Conservation (phyloP, 2,113 vertebrate genomes). For the Pedionomus torquatus region DNA sequence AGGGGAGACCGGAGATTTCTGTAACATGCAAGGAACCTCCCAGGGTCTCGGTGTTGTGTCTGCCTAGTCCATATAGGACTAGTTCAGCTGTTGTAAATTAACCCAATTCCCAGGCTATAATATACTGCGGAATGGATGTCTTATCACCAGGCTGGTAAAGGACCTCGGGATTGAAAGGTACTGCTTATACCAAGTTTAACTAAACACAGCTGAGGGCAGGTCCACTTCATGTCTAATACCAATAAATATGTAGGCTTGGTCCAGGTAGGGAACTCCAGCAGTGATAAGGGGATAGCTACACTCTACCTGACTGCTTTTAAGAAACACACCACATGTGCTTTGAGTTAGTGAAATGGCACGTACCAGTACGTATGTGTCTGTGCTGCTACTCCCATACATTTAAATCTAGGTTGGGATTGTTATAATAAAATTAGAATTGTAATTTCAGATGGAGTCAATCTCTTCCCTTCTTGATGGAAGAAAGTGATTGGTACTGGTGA, state of each 20-base stretch:
- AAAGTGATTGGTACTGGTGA: not conserved
- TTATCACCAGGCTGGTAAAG: slow-evolving; percentile 30
- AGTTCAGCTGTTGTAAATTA: slow-evolving; percentile 60
- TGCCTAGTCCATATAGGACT: slow-evolving; percentile 5
- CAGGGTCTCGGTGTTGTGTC: slow-evolving; percentile 48
- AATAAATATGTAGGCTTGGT: slow-evolving; percentile 29
- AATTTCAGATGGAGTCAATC: not conserved
- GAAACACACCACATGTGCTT: not conserved
- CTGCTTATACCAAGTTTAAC: not conserved
- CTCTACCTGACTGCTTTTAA: slow-evolving; percentile 34
- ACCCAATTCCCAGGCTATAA: slow-evolving; percentile 1
- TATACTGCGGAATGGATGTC: not conserved
- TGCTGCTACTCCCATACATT: not conserved
- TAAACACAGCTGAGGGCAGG: slow-evolving; percentile 34
- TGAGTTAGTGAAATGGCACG: not conserved
- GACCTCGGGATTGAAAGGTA: not conserved
- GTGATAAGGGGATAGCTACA: slow-evolving; percentile 5
- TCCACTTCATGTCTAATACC: not conserved
- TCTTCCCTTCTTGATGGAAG: not conserved
- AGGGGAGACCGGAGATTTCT: slow-evolving; percentile 2
- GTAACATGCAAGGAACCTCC: slow-evolving; percentile 5
- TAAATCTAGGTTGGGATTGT: not conserved
- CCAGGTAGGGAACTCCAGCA: not conserved
- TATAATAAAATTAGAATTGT: not conserved
- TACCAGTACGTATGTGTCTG: not conserved